Evolutionary conservation across 2,113 vertebrate species (phyloP).

Genomic region (Pavo muticus): DNA sequence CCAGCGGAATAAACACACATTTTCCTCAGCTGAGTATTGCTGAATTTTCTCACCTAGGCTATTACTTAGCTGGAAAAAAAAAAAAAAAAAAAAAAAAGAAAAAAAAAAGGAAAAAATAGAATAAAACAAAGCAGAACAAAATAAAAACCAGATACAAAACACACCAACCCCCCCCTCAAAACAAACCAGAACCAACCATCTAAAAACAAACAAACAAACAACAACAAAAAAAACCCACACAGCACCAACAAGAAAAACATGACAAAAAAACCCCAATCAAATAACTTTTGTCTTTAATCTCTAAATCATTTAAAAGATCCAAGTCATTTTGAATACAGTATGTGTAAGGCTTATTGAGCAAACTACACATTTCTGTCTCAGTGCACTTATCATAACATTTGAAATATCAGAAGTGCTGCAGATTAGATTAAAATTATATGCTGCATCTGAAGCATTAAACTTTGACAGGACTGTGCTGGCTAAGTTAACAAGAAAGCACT

Average conservation of each 20-base stretch:
- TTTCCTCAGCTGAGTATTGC: background rate
- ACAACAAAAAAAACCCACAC: background rate
- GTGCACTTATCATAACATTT: background rate
- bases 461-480: background rate
- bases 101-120: no score
- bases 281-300: background rate
- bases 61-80: background rate
- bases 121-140: background rate
- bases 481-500: background rate
- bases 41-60: background rate
- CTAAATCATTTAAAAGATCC: background rate
- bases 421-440: slow-evolving; percentile 11
- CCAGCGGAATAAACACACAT: background rate
- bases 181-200: background rate
- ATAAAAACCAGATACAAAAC: background rate
- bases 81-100: no score
- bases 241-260: no score
- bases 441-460: background rate
- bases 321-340: background rate
- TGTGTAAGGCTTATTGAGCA: background rate
- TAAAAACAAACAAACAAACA: background rate
- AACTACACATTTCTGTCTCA: background rate
- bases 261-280: background rate
- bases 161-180: no score
- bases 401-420: background rate